Percentiles rank a stretch among this genome's conserved stretches.
These are phyloP conservation scores for Morus bassanus DNA, from an alignment of 2,797 vertebrate genomes.

Conservation along the genomic window DNA sequence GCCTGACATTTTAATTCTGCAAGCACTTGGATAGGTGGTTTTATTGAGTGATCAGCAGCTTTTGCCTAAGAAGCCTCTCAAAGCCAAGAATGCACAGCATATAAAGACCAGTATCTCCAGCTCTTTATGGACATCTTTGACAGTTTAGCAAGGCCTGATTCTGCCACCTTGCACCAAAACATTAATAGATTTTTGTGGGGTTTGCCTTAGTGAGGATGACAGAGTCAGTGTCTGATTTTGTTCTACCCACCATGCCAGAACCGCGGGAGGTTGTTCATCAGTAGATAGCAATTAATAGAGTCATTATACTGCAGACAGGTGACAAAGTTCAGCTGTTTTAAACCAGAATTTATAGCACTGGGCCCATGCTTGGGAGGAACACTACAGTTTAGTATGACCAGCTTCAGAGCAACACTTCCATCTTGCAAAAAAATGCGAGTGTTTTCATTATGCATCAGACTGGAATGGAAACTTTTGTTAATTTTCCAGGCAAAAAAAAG, in stretches of 20 bases:
- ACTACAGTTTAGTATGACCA: neutral
- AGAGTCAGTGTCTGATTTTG: neutral
- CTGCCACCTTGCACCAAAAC: neutral
- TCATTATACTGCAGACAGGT: neutral
- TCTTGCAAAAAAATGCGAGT: neutral
- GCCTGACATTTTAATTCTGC: neutral
- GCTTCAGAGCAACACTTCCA: neutral
- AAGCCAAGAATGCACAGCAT: neutral
- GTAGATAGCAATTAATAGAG: neutral
- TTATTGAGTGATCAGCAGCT: constrained; percentile 28
- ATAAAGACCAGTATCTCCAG: neutral
- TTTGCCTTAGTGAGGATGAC: constrained; percentile 38
- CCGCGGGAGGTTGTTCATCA: neutral
- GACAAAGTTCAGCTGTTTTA: constrained; percentile 1
- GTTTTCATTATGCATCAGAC: constrained; percentile 1
- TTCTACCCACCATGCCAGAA: neutral
- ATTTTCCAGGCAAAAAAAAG: neutral
- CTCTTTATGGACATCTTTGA: neutral
- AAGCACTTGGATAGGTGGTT: neutral
- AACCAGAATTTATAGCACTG: neutral
- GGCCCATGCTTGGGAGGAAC: neutral
- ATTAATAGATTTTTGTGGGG: neutral
- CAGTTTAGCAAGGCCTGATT: neutral
- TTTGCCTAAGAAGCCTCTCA: neutral
- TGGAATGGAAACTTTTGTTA: neutral